Evolutionary conservation across 64 coral and sea anemone genomes (phyloP).

Genomic region (Acropora tenuis): DNA sequence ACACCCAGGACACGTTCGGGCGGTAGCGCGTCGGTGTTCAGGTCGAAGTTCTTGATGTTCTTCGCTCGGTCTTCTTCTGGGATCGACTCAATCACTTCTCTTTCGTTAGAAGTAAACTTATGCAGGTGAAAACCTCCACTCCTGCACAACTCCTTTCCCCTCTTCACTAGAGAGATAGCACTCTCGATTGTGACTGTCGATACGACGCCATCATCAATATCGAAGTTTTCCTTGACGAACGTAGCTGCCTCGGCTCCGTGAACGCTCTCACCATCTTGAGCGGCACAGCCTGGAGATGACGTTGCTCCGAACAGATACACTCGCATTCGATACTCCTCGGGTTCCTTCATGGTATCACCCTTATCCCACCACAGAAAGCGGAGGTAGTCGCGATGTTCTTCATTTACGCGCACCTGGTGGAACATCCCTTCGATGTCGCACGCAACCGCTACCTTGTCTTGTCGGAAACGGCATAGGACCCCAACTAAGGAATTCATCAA

Average conservation of each 20-base stretch:
- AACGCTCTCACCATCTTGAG: constrained; percentile 20
- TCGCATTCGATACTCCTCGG: constrained; percentile 32
- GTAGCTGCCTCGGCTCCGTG: constrained; percentile 11
- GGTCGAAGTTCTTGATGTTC: constrained; percentile 25
- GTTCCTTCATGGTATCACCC: constrained; percentile 9
- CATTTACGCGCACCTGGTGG: not conserved
- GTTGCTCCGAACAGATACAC: constrained; percentile 33
- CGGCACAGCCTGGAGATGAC: constrained; percentile 21
- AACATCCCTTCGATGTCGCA: constrained; percentile 20
- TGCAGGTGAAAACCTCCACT: too few relatives aligned
- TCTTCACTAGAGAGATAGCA: too few relatives aligned
- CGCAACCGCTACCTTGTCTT: not conserved
- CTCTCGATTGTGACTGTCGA: not conserved
- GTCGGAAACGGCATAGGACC: not conserved
- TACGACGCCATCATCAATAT: constrained; percentile 9
- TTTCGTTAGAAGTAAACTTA: constrained; percentile 22
- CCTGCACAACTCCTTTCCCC: too few relatives aligned
- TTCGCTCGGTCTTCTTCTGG: constrained; percentile 20
- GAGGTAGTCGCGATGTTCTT: constrained; percentile 8
- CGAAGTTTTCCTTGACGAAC: constrained; percentile 8
- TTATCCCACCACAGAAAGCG: constrained; percentile 15
- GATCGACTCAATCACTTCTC: constrained; percentile 20
- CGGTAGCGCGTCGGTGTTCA: constrained; percentile 6
- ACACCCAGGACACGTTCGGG: constrained; percentile 19
- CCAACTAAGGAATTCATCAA: not conserved